Conservation (phyloP, 1,140 invertebrate species). For the Coenobita brevimanus region DNA sequence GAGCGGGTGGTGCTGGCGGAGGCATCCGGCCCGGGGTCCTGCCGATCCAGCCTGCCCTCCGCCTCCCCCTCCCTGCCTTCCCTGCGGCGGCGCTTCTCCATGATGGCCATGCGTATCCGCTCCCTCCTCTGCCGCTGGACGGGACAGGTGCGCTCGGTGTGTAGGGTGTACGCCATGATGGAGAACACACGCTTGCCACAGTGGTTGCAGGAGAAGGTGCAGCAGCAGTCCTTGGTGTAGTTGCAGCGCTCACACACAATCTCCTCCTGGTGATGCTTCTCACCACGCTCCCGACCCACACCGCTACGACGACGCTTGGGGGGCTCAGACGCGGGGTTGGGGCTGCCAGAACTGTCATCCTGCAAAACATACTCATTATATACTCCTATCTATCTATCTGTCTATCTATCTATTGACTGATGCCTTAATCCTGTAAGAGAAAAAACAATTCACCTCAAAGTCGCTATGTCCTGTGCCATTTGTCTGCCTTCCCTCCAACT, state of each 20-base stretch:
- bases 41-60: neutral
- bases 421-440: too few relatives aligned
- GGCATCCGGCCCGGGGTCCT: slow-evolving; percentile 4
- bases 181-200: slow-evolving; percentile 59
- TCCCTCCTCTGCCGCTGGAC: slow-evolving; percentile 54
- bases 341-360: neutral
- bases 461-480: too few relatives aligned
- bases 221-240: slow-evolving; percentile 64
- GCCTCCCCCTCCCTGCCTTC: neutral
- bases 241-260: slow-evolving; percentile 62
- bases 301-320: slow-evolving; percentile 19
- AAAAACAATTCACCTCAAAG: too few relatives aligned
- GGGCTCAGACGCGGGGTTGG: neutral
- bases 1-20: too few relatives aligned
- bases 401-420: too few relatives aligned
- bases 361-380: neutral
- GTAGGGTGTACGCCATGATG: slow-evolving; percentile 52
- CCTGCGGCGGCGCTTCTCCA: slow-evolving; percentile 51
- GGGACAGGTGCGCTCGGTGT: slow-evolving; percentile 43
- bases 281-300: neutral
- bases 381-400: too few relatives aligned
- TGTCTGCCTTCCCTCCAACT: too few relatives aligned
- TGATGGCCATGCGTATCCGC: slow-evolving; percentile 55
- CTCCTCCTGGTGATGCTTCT: slow-evolving; percentile 35
- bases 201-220: slow-evolving; percentile 58